Evolutionary conservation across 23 tunicate species (phyloP), one percentile per base, ranked within the genome.

Genomic region (Oikopleura dioica): DNA sequence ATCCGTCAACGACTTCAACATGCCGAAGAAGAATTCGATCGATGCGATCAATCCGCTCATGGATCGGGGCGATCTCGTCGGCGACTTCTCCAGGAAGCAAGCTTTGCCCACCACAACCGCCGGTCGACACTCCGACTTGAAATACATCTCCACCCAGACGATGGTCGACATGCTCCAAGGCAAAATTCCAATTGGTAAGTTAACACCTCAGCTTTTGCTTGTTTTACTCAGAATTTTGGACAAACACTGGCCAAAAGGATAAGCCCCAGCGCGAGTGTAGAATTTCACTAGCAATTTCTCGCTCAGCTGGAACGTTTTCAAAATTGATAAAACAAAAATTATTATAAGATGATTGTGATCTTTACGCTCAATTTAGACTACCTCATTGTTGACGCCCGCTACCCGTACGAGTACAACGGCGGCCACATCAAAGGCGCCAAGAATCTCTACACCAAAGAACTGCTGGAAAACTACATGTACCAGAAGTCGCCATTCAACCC

Each of bases 141-240:
- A 63, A 28, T 63, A 63, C 33, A 63, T 63, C 26, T 63, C 72
- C 5, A 63, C 72, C 32, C 72, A 63, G 33, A 63, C 72, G 26
- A 63, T 63, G 72, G 72, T 63, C 33, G 72, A 63, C 26, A 2
- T 63, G 72, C 72, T 63, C 30, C 72, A 63, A 31, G 72, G 72
- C 30, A 63, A 63, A 28, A 2, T 63, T 2, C 72, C 72, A 16
- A 28, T 63, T 16, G 72, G 72, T 63, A 16, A 63, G 72, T 63
- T 44, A 44, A 44, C 16, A 44, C 9, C 55, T 9, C 55, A 44
- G 16, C 16, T 44, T 9, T 44, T 9, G 16, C 16, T 44, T 44
- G 9, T 44, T 44, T n/a, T n/a, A n/a, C n/a, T n/a, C n/a, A n/a
- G n/a, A n/a, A n/a, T n/a, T n/a, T n/a, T n/a, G n/a, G n/a, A n/a